A percentile compares a stretch with the other conserved stretches of the same genome.
phyloP scores from a whole-genome alignment of 2,797 vertebrate species.

The Acrossocheilus fasciatus region DNA sequence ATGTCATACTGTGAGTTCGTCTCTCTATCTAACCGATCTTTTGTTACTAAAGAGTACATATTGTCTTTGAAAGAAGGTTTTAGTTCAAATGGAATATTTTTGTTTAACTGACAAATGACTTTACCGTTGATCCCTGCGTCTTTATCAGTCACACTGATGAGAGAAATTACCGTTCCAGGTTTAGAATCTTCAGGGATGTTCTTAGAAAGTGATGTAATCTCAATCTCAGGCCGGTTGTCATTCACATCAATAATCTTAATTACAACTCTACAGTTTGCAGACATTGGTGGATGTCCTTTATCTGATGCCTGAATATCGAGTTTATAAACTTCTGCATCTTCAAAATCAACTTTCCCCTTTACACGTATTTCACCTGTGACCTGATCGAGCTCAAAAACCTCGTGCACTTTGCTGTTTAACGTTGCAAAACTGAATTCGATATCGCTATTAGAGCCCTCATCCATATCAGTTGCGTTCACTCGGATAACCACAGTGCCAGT shows the following conservation, averaged over 20 bases:
- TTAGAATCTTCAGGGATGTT: slow-evolving; percentile 71
- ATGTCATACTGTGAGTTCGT: slow-evolving; percentile 66
- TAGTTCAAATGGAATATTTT: slow-evolving; percentile 70
- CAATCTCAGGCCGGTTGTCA: slow-evolving; percentile 76
- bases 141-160: slow-evolving; percentile 72
- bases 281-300: slow-evolving; percentile 63
- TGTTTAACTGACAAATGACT: slow-evolving; percentile 67
- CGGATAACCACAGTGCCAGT: slow-evolving; percentile 50
- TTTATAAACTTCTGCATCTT: slow-evolving; percentile 65
- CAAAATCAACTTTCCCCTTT: slow-evolving; percentile 69
- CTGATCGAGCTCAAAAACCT: slow-evolving; percentile 67
- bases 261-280: slow-evolving; percentile 61
- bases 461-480: slow-evolving; percentile 68
- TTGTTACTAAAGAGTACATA: slow-evolving; percentile 76
- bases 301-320: slow-evolving; percentile 73
- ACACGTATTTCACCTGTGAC: slow-evolving; percentile 68
- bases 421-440: slow-evolving; percentile 69
- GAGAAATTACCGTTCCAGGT: slow-evolving; percentile 70
- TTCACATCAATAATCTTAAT: slow-evolving; percentile 75
- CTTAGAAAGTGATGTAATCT: slow-evolving; percentile 71
- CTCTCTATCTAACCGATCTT: slow-evolving; percentile 69
- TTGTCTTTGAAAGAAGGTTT: slow-evolving; percentile 72
- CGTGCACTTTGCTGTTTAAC: slow-evolving; percentile 52
- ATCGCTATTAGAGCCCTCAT: slow-evolving; percentile 65
- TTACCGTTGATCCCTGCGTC: slow-evolving; percentile 74